These are phyloP conservation scores for Opisthocomus hoazin DNA, from an alignment of 2,113 vertebrate species.

Conservation along the genomic window DNA sequence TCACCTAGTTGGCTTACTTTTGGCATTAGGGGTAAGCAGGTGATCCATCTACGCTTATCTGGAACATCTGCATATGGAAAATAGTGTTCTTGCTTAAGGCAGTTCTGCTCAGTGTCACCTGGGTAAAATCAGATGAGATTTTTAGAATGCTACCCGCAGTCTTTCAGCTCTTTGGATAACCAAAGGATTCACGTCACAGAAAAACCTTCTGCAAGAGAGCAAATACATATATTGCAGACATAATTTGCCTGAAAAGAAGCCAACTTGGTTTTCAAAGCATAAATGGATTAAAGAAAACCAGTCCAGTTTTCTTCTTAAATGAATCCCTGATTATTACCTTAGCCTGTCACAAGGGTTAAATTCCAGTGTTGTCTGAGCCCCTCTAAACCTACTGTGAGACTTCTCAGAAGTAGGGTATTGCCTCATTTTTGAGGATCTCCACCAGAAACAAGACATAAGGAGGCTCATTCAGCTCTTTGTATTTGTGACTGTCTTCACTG, in stretches of 20 bases:
- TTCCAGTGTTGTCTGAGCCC: neutral
- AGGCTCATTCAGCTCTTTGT: neutral
- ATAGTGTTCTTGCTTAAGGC: neutral
- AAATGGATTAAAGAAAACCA: neutral
- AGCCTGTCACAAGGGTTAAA: neutral
- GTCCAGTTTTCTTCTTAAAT: neutral
- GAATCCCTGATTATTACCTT: neutral
- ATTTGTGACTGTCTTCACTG: neutral
- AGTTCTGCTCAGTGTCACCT: neutral
- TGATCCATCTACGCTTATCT: neutral
- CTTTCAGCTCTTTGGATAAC: neutral
- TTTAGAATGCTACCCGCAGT: neutral
- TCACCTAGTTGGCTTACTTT: neutral
- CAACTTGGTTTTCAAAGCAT: neutral
- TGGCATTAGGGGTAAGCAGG: neutral
- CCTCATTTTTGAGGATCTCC: neutral
- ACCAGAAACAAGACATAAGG: neutral
- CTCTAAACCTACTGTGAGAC: neutral
- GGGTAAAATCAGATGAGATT: neutral
- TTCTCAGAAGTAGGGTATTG: neutral
- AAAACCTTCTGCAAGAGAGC: neutral
- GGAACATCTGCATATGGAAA: neutral
- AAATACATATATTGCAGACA: neutral
- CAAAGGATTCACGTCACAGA: neutral
- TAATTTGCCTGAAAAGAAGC: neutral